Evolutionary conservation across 2,888 invertebrate species (phyloP), one percentile per base, ranked within the genome.

Genomic region (Drosophila vallismaia): DNA sequence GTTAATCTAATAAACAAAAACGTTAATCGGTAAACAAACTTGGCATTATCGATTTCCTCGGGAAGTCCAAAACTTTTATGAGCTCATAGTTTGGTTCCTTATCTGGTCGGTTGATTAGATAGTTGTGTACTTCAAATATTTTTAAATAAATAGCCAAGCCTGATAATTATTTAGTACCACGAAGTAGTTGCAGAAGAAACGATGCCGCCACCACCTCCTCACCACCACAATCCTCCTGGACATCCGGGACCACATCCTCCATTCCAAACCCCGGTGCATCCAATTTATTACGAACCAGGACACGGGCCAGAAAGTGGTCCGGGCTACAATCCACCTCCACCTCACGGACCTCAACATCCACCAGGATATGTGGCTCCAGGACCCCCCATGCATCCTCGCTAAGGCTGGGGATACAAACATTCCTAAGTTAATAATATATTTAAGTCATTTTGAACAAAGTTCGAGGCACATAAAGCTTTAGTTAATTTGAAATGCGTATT

Each of bases 381-480:
- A 58, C 71, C 68, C 1, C 71, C 71, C 2, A 71, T 71, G 59
- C 51, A 71, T 1, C 60, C 71, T 3, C 68, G 68, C 9, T 68
- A 48, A 46, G 12, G 7, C 14, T 1, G 19, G 24, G 14, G n/a
- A 36, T 6, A 2, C 1, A 5, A 12, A 26, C 19, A 4, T 24
- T 33, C 29, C 9, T 29, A 45, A 24, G 5, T 19, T 6, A 14
- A 38, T n/a, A 5, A n/a, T 38, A n/a, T 38, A n/a, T 8, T n/a
- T 38, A 38, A 38, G n/a, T 38, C n/a, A n/a, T n/a, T 38, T 6
- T 28, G 28, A 28, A 28, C 28, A 28, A 28, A 28, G 28, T 28
- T 4, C 5, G 1, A 6, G 6, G 28, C 4, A 28, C 28, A 5
- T 28, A 28, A 28, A 28, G 28, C 4, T 28, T 5, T 28, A 33